These are phyloP conservation scores for Ditylenchus weischeri DNA, from an alignment of 2,888 invertebrate genomes.

Conservation along the genomic window DNA sequence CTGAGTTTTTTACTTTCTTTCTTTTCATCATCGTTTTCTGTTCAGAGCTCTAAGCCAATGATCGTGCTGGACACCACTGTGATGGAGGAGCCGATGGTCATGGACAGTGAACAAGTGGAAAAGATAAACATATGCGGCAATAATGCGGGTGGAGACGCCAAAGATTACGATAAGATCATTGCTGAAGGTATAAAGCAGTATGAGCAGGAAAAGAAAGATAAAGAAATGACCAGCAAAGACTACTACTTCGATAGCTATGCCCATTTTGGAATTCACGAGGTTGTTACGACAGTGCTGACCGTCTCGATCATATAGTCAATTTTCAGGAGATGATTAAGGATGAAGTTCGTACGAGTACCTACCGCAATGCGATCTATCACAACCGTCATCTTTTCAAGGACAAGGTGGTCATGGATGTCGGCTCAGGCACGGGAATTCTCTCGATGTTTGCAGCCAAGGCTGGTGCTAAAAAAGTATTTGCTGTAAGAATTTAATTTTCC, in stretches of 20 bases:
- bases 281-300: conserved; percentile 38
- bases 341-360: conserved; percentile 94
- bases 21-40: no score
- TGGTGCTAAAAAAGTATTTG: conserved; percentile 88
- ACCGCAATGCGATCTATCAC: conserved; percentile 97
- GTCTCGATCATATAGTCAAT: background rate
- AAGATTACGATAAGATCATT: no score
- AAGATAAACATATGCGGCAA: no score
- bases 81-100: no score
- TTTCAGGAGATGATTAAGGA: conserved; percentile 95
- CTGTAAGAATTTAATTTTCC: conserved; percentile 61
- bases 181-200: no score
- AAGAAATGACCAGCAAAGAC: conserved; percentile 93
- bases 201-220: background rate
- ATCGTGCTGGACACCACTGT: no score
- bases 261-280: conserved; percentile 98
- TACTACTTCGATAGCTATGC: conserved; percentile 99
- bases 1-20: no score
- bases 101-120: no score
- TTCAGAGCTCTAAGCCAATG: no score
- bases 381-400: conserved; percentile 92
- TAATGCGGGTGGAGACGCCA: no score
- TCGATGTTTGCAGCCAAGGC: conserved; percentile 99
- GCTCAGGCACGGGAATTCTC: conserved; percentile 96
- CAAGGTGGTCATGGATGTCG: conserved; percentile 90